phyloP scores from a whole-genome alignment of 2,888 invertebrate genomes.

The Odontothrips loti region DNA sequence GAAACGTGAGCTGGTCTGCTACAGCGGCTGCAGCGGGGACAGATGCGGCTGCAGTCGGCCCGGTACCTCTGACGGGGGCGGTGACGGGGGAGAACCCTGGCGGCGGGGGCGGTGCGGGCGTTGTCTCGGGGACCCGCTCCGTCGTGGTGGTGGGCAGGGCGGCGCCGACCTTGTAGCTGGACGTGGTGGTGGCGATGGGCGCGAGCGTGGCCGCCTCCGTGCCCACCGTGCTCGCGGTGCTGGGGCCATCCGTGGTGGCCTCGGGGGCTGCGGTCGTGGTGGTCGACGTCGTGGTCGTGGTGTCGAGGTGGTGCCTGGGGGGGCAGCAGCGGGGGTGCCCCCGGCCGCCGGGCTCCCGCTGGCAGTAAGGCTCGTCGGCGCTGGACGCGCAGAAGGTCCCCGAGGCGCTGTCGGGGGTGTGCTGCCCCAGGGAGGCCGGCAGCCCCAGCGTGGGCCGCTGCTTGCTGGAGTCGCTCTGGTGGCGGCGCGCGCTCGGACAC shows the following conservation, averaged over 20 bases:
- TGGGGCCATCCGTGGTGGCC: background rate
- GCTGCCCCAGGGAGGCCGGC: conserved; percentile 64
- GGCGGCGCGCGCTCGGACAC: conserved; percentile 51
- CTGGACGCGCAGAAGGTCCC: conserved; percentile 68
- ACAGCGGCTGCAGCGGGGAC: no score
- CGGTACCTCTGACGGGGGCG: background rate
- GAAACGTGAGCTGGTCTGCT: background rate
- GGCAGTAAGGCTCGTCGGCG: conserved; percentile 66
- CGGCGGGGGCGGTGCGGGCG: background rate
- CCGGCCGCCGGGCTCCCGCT: conserved; percentile 49
- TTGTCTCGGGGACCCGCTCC: background rate
- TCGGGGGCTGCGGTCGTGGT: background rate
- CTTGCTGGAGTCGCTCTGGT: conserved; percentile 47
- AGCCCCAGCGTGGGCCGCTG: conserved; percentile 55
- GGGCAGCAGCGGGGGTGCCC: conserved; percentile 69
- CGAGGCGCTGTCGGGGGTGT: conserved; percentile 64
- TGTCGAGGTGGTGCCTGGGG: conserved; percentile 30
- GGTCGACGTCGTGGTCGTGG: background rate
- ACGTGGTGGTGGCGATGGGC: background rate
- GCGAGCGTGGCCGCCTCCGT: background rate
- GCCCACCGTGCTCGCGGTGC: conserved; percentile 7
- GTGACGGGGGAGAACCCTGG: background rate
- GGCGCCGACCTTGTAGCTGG: background rate
- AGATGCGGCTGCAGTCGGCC: background rate
- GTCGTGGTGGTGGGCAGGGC: conserved; percentile 10